Percentiles rank a stretch among this genome's conserved stretches.
phyloP scores from a whole-genome alignment of 2,113 vertebrate species.

The Ctenodactylus gundi region DNA sequence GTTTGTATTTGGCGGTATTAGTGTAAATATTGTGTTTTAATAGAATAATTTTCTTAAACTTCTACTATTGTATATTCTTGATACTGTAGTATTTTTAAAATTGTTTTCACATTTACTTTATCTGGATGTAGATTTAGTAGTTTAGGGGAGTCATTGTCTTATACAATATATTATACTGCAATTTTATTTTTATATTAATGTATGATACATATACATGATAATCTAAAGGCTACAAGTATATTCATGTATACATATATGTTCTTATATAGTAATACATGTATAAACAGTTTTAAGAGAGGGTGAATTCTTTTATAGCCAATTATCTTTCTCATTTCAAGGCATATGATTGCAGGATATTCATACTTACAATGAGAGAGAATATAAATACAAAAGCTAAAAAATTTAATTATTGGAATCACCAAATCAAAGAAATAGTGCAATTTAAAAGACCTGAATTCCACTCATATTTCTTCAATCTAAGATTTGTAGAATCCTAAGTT shows the following conservation, averaged over 20 bases:
- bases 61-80: neutral
- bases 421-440: neutral
- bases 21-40: neutral
- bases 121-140: neutral
- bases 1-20: neutral
- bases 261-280: neutral
- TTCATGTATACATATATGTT: neutral
- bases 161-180: neutral
- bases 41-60: neutral
- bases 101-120: neutral
- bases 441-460: neutral
- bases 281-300: neutral
- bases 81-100: neutral
- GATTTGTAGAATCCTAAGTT: neutral
- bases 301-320: neutral
- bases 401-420: neutral
- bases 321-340: neutral
- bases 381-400: neutral
- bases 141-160: neutral
- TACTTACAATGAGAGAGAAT: neutral
- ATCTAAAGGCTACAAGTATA: neutral
- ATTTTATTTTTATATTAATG: neutral
- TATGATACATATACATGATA: neutral
- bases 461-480: neutral
- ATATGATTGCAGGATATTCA: neutral